A percentile compares a stretch with the other conserved stretches of the same genome.
Conservation (phyloP, 2,797 vertebrate genomes). For the Enteromius anoplus region DNA sequence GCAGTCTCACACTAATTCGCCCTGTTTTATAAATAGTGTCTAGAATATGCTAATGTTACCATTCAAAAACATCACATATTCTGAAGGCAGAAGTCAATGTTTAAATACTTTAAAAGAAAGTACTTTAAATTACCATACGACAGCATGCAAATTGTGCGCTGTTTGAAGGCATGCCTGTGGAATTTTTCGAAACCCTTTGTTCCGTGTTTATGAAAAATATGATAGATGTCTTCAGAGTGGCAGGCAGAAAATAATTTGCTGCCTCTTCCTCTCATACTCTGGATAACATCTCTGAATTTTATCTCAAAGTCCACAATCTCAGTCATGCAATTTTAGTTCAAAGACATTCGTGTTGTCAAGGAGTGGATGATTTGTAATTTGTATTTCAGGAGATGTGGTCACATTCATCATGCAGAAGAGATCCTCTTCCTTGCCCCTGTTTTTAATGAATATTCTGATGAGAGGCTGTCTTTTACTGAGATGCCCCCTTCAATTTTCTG, state of each 20-base stretch:
- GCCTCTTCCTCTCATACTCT: conserved; percentile 29
- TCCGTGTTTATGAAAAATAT: conserved; percentile 42
- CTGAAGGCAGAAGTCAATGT: conserved; percentile 14
- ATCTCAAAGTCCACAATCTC: conserved; percentile 60
- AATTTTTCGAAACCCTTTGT: conserved; percentile 25
- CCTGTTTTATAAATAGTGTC: background rate
- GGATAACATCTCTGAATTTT: conserved; percentile 58
- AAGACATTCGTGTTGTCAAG: conserved; percentile 57
- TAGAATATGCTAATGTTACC: background rate
- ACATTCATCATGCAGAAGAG: conserved; percentile 66
- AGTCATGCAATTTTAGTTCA: conserved; percentile 58
- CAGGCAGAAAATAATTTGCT: conserved; percentile 41
- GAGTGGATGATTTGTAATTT: conserved; percentile 67
- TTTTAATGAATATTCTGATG: conserved; percentile 65
- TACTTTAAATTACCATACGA: conserved; percentile 7
- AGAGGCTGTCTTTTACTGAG: conserved; percentile 54
- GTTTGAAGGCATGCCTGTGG: conserved; percentile 28
- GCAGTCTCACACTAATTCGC: background rate
- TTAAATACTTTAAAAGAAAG: conserved; percentile 32
- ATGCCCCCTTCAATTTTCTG: conserved; percentile 57
- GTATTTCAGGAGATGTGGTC: conserved; percentile 56
- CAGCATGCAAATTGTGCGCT: conserved; percentile 8
- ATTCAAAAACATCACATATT: background rate
- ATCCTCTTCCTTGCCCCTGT: conserved; percentile 31
- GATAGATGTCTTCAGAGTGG: conserved; percentile 36